Percentiles rank a stretch among this genome's conserved stretches.
These are phyloP conservation scores for Odontesthes bonariensis DNA, from an alignment of 2,113 vertebrate genomes.

Conservation along the genomic window DNA sequence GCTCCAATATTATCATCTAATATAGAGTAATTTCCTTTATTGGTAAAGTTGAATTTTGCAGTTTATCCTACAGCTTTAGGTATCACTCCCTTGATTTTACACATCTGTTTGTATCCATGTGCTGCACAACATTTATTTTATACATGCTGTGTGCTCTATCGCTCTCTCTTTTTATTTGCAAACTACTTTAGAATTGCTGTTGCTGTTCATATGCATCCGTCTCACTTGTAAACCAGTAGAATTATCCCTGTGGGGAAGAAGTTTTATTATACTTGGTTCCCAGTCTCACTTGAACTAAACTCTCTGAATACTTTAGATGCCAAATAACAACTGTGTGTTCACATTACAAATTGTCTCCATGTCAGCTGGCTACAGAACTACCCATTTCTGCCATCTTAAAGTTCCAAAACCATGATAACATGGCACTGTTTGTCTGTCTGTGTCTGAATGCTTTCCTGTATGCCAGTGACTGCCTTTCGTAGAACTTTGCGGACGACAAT, in stretches of 20 bases:
- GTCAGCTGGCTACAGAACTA: constrained; percentile 13
- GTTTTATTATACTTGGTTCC: constrained; percentile 24
- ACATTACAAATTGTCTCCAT: constrained; percentile 19
- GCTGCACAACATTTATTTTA: too few relatives aligned
- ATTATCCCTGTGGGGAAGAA: not conserved
- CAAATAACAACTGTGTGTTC: constrained; percentile 28
- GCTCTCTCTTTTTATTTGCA: too few relatives aligned
- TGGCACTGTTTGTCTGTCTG: not conserved
- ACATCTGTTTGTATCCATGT: not conserved
- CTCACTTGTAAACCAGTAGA: not conserved
- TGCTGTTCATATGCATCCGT: not conserved
- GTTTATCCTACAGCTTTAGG: not conserved
- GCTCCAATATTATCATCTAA: not conserved
- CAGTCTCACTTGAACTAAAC: constrained; percentile 22
- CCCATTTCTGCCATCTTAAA: not conserved
- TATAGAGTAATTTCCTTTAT: not conserved
- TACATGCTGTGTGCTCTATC: too few relatives aligned
- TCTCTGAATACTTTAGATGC: constrained; percentile 21
- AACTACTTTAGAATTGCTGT: too few relatives aligned
- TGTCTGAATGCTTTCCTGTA: constrained; percentile 3
- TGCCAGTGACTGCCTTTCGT: not conserved
- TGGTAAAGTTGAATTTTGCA: not conserved
- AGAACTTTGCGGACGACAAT: not conserved
- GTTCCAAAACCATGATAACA: not conserved
- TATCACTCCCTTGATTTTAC: not conserved